Evolutionary conservation across 2,113 vertebrate species (phyloP), one percentile per base, ranked within the genome.

Genomic region (Cepphus grylle): DNA sequence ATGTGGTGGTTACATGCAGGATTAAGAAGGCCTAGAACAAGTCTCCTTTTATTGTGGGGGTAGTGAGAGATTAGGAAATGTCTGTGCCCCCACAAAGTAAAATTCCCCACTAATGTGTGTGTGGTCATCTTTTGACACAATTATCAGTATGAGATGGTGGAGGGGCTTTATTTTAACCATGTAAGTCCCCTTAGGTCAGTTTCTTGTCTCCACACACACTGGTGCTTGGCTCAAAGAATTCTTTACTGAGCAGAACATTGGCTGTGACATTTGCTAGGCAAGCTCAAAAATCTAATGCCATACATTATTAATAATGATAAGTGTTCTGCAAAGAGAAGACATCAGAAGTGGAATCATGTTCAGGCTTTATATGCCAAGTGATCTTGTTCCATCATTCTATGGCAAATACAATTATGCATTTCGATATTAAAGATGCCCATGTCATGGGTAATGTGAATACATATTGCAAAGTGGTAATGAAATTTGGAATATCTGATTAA

Each of bases 401-500:
- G 63, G 80, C 70, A 94, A 95, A 91, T 69, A 79, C 66, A 89
- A 73, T 88, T 81, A 88, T 36, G 34, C 13, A 1, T 81, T 88
- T 93, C 2, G 15, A 81, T 90, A 95, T 92, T 95, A 89, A 93
- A 88, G 91, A 82, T 76, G 42, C 23, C 88, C 13, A 50, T 93
- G 82, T 95, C 69, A 77, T 76, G 69, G 88, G 50, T 77, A 95
- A 93, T 79, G 78, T 81, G 77, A 81, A 81, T 58, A 74, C 34
- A 42, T 95, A 70, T 72, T 78, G 59, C 61, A 52, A 76, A 84
- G 32, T n/a, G 29, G 53, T 88, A 94, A 96, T 95, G 76, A 77
- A 95, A 93, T 88, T 59, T 88, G 36, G 56, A 92, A 63, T 91
- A 93, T 88, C 42, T 30, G 32, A 93, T 92, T 95, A 94, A 83